Evolutionary conservation across 2,888 invertebrate genomes (phyloP).

Genomic region (Ligdia adustata): DNA sequence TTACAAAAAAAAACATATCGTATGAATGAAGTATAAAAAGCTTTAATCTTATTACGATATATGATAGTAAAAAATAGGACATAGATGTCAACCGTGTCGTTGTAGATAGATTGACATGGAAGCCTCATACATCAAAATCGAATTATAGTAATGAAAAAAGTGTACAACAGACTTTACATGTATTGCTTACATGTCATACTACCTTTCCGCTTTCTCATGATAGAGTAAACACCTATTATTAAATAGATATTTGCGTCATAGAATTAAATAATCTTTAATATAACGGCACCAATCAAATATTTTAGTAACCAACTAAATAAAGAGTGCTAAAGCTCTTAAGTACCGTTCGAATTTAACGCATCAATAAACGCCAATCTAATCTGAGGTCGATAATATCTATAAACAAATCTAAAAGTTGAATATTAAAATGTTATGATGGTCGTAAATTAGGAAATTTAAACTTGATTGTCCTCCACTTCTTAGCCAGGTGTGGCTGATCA

Average conservation of each 20-base stretch:
- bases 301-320: constrained; percentile 36
- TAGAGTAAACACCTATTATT: too few relatives aligned
- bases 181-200: too few relatives aligned
- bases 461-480: constrained; percentile 49
- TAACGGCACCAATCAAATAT: constrained; percentile 30
- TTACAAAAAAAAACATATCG: too few relatives aligned
- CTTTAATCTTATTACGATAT: too few relatives aligned
- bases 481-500: constrained; percentile 56
- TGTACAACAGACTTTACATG: too few relatives aligned
- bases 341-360: constrained; percentile 32
- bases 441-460: constrained; percentile 51
- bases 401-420: constrained; percentile 31
- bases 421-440: constrained; percentile 18
- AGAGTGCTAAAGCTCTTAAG: constrained; percentile 34
- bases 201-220: too few relatives aligned
- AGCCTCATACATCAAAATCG: too few relatives aligned
- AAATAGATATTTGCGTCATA: neutral
- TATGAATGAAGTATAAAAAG: too few relatives aligned
- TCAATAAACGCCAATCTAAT: constrained; percentile 32
- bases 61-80: too few relatives aligned
- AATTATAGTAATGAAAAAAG: too few relatives aligned
- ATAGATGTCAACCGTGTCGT: too few relatives aligned
- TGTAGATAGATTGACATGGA: too few relatives aligned
- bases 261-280: constrained; percentile 1
- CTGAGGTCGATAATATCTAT: constrained; percentile 41